Percentiles rank a stretch among this genome's conserved stretches.
Evolutionary conservation across 1,140 invertebrate genomes (phyloP).

Genomic region (Microvelia longipes): DNA sequence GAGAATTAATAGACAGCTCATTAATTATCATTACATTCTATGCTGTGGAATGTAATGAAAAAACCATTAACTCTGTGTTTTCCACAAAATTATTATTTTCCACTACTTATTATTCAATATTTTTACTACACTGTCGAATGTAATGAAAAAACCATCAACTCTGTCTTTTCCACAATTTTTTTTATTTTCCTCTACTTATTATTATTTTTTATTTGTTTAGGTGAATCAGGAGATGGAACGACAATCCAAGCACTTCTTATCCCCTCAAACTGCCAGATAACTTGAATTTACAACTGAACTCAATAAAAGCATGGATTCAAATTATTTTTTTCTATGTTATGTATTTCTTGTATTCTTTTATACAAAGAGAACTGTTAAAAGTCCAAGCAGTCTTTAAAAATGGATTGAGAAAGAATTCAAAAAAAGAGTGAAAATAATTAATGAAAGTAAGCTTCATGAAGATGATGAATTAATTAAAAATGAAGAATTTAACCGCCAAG

Average conservation of each 20-base stretch:
- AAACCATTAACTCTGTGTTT: background rate
- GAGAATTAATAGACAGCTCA: too few species aligned
- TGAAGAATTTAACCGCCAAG: too few species aligned
- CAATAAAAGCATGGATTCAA: background rate
- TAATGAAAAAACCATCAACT: background rate
- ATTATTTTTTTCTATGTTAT: background rate
- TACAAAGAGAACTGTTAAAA: too few species aligned
- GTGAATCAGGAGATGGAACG: background rate
- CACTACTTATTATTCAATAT: background rate
- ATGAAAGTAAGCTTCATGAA: too few species aligned
- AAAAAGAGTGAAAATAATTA: too few species aligned
- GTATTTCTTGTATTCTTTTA: too few species aligned
- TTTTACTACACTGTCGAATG: background rate
- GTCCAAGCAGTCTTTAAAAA: too few species aligned
- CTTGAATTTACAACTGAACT: background rate
- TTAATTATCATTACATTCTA: too few species aligned
- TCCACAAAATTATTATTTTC: background rate
- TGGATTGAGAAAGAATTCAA: too few species aligned
- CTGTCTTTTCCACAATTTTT: background rate
- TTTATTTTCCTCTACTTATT: background rate
- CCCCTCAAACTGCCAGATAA: background rate
- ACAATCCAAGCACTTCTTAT: background rate
- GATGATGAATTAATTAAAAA: too few species aligned
- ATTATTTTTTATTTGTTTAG: background rate
- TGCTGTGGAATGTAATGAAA: too few species aligned